These are phyloP conservation scores for Drosophila merina DNA, from an alignment of 2,888 invertebrate species.

Conservation along the genomic window DNA sequence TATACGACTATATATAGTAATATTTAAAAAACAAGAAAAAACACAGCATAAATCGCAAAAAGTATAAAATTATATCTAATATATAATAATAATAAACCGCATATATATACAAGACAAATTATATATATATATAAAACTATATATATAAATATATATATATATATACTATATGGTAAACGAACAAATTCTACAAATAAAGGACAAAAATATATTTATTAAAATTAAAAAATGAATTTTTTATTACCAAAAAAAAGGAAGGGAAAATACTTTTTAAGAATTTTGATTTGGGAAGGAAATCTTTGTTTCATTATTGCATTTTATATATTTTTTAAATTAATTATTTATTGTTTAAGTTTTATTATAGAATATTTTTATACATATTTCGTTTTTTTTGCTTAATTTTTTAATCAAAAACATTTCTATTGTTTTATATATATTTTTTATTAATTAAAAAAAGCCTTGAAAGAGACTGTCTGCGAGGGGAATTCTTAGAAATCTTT, in stretches of 20 bases:
- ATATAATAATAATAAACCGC: slow-evolving; percentile 34
- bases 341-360: too few relatives aligned
- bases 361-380: too few relatives aligned
- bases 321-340: too few relatives aligned
- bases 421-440: too few relatives aligned
- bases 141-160: slow-evolving; percentile 37
- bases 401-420: too few relatives aligned
- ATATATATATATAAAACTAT: slow-evolving; percentile 23
- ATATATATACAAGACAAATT: slow-evolving; percentile 49
- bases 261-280: too few relatives aligned
- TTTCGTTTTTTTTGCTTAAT: too few relatives aligned
- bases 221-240: slow-evolving; percentile 24
- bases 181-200: slow-evolving; percentile 72
- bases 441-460: too few relatives aligned
- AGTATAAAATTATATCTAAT: slow-evolving; percentile 29
- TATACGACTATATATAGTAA: slow-evolving; percentile 16
- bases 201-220: slow-evolving; percentile 73
- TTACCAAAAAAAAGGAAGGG: too few relatives aligned
- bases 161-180: slow-evolving; percentile 50
- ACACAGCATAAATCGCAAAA: slow-evolving; percentile 26
- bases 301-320: neutral
- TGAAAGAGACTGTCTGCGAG: too few relatives aligned
- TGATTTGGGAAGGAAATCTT: neutral
- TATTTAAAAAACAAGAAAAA: slow-evolving; percentile 9
- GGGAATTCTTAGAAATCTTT: too few relatives aligned